Base-by-base conservation (phyloP, 2,888 invertebrate species). In the Cryptosula pallasiana region DNA sequence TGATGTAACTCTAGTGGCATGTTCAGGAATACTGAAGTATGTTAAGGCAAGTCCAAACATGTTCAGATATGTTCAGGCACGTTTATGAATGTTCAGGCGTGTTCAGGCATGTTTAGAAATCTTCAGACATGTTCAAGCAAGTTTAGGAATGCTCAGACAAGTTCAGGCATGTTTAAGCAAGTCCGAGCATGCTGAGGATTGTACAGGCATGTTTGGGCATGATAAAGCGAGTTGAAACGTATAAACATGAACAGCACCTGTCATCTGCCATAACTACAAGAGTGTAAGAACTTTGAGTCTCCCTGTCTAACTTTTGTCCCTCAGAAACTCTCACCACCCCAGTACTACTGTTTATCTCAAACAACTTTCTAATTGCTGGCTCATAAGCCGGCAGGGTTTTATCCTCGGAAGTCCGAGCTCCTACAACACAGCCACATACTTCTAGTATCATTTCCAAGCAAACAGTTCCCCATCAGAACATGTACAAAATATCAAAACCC, bases 221-320 rank as follows among this genome's bases (percentile, higher is more conserved):
- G 45, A 13, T 45, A 20, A 45, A 20, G 20, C 45, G 20, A 13
- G 45, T 45, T 45, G 45, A 45, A 20, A 45, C 20, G 45, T 45
- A 20, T 45, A 13, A 45, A 45, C 9, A 45, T 45, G n/a, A n/a
- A n/a, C n/a, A 9, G 5, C n/a, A 63, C 63, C 63, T 63, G 34
- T 63, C 63, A 63, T 63, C 63, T 27, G 63, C 63, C n/a, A 29
- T 27, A 63, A 63, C n/a, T 29, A 63, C 63, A 25, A 63, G 63
- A 63, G 32, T 32, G 27, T 63, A 63, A 13, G 63, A 9, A 27
- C 3, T 27, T 63, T 32, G 29, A 13, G 32, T 13, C n/a, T 63
- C 63, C 34, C 63, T 25, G 32, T 63, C 63, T n/a, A 63, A 32
- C 32, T 32, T 63, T 32, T 32, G 20, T 9, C 32, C 63, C 13